Evolutionary conservation across 2,888 invertebrate genomes (phyloP).

Genomic region (Marronus borbonicus): DNA sequence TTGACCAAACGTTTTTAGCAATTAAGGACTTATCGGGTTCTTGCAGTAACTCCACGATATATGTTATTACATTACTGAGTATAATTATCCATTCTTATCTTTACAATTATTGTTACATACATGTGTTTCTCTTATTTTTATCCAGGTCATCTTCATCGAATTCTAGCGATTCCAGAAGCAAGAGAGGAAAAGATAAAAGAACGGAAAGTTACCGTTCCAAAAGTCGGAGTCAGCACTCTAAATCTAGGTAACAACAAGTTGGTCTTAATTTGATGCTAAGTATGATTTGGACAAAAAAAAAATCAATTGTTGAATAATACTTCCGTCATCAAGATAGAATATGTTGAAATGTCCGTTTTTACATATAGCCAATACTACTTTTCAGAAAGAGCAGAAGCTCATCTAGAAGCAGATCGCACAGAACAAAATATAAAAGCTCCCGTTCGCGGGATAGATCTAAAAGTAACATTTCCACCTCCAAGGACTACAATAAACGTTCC

Average conservation of each 20-base stretch:
- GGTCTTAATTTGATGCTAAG: too few relatives aligned
- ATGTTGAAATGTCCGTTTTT: background rate
- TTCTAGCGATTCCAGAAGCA: conserved; percentile 62
- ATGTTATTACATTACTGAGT: too few relatives aligned
- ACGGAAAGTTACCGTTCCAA: conserved; percentile 60
- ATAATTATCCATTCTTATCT: background rate
- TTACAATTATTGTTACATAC: background rate
- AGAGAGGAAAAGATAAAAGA: conserved; percentile 59
- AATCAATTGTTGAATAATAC: too few relatives aligned
- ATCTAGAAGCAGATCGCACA: conserved; percentile 59
- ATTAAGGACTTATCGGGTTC: too few relatives aligned
- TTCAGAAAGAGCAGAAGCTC: conserved; percentile 62
- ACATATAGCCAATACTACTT: conserved; percentile 18
- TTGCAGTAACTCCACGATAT: too few relatives aligned
- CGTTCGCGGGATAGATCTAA: conserved; percentile 60
- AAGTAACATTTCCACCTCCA: conserved; percentile 53
- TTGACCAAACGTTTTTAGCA: too few relatives aligned
- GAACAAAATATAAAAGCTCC: conserved; percentile 60
- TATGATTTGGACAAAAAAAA: too few relatives aligned
- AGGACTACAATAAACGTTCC: conserved; percentile 53
- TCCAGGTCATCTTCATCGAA: conserved; percentile 66
- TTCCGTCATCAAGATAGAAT: too few relatives aligned
- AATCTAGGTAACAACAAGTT: conserved; percentile 57
- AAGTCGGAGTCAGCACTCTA: conserved; percentile 64
- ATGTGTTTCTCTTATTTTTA: conserved; percentile 33